A percentile compares a stretch with the other conserved stretches of the same genome.
Evolutionary conservation across 2,113 vertebrate species (phyloP).

Genomic region (Poeciliopsis turrubarensis): DNA sequence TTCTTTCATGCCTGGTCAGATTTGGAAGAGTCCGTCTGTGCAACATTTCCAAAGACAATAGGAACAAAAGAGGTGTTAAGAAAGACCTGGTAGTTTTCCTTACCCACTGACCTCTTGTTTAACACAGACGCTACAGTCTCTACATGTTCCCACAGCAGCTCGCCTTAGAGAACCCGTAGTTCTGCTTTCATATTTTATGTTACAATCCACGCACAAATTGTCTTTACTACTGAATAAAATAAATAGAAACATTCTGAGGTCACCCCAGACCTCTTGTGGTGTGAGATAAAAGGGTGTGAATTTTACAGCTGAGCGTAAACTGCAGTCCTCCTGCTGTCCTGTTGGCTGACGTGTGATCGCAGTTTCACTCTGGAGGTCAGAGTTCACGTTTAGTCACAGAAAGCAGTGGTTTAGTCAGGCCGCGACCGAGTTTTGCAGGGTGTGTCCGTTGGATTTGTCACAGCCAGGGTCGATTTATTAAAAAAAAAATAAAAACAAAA

Average conservation of each 20-base stretch:
- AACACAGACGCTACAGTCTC: conserved; percentile 48
- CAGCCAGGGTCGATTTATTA: conserved; percentile 1
- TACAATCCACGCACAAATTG: neutral
- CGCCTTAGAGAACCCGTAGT: conserved; percentile 10
- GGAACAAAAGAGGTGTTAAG: conserved; percentile 51
- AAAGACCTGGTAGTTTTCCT: conserved; percentile 53
- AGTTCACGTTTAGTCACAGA: conserved; percentile 52
- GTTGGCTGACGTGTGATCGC: conserved; percentile 31
- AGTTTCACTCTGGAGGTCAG: conserved; percentile 36
- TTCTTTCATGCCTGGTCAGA: conserved; percentile 63
- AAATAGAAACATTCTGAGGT: conserved; percentile 4
- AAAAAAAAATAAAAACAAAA: neutral
- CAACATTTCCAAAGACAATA: conserved; percentile 65
- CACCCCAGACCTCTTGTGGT: neutral
- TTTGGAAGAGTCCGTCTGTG: conserved; percentile 42
- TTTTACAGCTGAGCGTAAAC: neutral
- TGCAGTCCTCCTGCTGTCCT: conserved; percentile 8
- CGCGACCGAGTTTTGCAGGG: conserved; percentile 17
- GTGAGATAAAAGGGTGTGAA: conserved; percentile 1
- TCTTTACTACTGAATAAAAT: neutral
- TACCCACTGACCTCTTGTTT: conserved; percentile 51
- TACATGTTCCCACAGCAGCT: conserved; percentile 27
- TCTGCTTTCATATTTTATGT: conserved; percentile 17
- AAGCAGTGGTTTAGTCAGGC: conserved; percentile 25
- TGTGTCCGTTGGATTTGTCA: conserved; percentile 45